Evolutionary conservation across 1,140 invertebrate genomes (phyloP), one percentile per base, ranked within the genome.

Genomic region (Drosophila repleta): DNA sequence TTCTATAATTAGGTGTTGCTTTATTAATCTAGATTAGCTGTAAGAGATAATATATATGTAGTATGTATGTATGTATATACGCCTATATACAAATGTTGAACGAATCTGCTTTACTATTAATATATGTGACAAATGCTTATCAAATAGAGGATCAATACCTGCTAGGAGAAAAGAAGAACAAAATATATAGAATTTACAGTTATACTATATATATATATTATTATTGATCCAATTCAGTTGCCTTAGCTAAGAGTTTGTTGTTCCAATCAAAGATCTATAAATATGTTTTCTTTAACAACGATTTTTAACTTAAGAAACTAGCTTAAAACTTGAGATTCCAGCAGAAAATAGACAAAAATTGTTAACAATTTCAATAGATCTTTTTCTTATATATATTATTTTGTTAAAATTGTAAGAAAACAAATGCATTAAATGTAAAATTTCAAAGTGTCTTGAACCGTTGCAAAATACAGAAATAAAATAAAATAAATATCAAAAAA

Each of bases 1-100:
- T 79, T 70, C 57, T 62, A 35, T n/a, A 57, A 63, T 66, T 83
- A 87, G 83, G 56, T 87, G 75, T 87, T 87, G 82, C 82, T 87
- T 87, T 87, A 76, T 88, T 83, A 87, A 61, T 64, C 49, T 85
- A 88, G 43, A 17, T 4, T 79, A 87, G 63, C 1, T n/a, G 5
- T 63, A 69, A 62, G 43, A 49, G 37, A 61, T 32, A 46, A 29
- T 66, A 32, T 57, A 21, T 55, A 49, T 26, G 39, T 49, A 20
- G 43, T 26, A 62, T 74, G 21, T 74, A 60, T 71, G 57, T 69
- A 53, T 46, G 61, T 37, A 49, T 26, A 29, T n/a, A 49, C 1
- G 35, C 10, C 17, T 20, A n/a, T 49, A 37, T 24, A n/a, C 43
- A 62, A 49, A 21, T 57, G 68, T 65, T 65, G 35, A 45, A 17